A percentile compares a stretch with the other conserved stretches of the same genome.
These are phyloP conservation scores for Halesus radiatus DNA, from an alignment of 1,140 invertebrate genomes.

Conservation along the genomic window DNA sequence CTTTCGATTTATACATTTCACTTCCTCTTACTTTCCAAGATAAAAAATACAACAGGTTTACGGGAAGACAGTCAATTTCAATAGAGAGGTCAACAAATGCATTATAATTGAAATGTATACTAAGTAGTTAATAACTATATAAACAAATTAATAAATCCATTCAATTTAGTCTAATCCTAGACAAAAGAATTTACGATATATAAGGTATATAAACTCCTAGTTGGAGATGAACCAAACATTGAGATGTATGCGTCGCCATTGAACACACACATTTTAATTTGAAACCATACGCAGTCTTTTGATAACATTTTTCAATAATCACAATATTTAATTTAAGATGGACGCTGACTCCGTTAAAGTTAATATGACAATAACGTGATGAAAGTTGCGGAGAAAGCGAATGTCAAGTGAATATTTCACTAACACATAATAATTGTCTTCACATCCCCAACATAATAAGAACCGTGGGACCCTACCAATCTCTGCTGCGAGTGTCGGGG, in stretches of 20 bases:
- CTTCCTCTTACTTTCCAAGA: background rate
- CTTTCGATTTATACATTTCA: background rate
- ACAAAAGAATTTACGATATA: conserved; percentile 26
- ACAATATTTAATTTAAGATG: conserved; percentile 50
- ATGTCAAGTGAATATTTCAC: conserved; percentile 33
- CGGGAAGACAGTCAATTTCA: conserved; percentile 54
- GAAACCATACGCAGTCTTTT: conserved; percentile 54
- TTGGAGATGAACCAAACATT: conserved; percentile 24
- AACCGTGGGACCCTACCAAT: background rate
- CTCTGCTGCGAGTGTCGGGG: too few relatives aligned
- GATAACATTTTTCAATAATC: conserved; percentile 52
- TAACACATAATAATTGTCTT: conserved; percentile 46
- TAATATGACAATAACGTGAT: background rate
- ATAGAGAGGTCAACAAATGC: conserved; percentile 49
- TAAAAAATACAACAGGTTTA: conserved; percentile 26
- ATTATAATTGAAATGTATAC: conserved; percentile 39
- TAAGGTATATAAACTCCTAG: conserved; percentile 23
- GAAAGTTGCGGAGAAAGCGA: background rate
- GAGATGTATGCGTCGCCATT: conserved; percentile 16
- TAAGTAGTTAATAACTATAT: conserved; percentile 37
- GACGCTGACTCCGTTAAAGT: conserved; percentile 21
- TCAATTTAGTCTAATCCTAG: conserved; percentile 28
- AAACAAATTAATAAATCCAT: conserved; percentile 29
- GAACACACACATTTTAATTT: conserved; percentile 35
- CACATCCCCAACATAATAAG: conserved; percentile 2